Percentiles rank a stretch among this genome's conserved stretches.
Evolutionary conservation across 2,888 invertebrate genomes (phyloP).

Genomic region (Seira musarum): DNA sequence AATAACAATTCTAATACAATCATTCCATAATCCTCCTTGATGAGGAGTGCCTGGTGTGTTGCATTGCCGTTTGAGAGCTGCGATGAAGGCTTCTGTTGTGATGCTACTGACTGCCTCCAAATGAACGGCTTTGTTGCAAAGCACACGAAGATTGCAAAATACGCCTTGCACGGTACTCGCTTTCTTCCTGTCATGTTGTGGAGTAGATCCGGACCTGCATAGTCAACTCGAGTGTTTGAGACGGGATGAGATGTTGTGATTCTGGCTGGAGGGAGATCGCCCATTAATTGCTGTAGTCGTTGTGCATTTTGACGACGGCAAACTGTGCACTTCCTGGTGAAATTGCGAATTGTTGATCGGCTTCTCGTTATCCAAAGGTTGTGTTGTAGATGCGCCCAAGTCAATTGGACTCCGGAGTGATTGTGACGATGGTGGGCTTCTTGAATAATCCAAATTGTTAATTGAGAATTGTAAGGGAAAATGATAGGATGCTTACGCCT

Average conservation of each 20-base stretch:
- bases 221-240: slow-evolving; percentile 70
- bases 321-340: slow-evolving; percentile 69
- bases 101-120: slow-evolving; percentile 66
- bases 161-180: slow-evolving; percentile 69
- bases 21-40: no score
- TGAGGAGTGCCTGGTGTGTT: no score
- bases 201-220: slow-evolving; percentile 70
- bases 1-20: no score
- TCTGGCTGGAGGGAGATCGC: slow-evolving; percentile 70
- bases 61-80: slow-evolving; percentile 45
- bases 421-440: slow-evolving; percentile 60
- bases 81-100: slow-evolving; percentile 57
- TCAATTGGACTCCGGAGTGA: slow-evolving; percentile 67
- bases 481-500: slow-evolving; percentile 36
- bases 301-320: slow-evolving; percentile 69
- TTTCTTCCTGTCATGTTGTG: slow-evolving; percentile 58
- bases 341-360: slow-evolving; percentile 63
- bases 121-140: slow-evolving; percentile 70
- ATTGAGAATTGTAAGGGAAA: slow-evolving; percentile 20
- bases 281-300: slow-evolving; percentile 70
- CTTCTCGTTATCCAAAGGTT: slow-evolving; percentile 70
- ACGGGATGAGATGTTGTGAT: slow-evolving; percentile 70
- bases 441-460: slow-evolving; percentile 42
- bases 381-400: slow-evolving; percentile 58
- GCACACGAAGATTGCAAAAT: slow-evolving; percentile 71